Base-by-base conservation (phyloP, 2,797 vertebrate genomes). In the Cossypha niveicapilla region DNA sequence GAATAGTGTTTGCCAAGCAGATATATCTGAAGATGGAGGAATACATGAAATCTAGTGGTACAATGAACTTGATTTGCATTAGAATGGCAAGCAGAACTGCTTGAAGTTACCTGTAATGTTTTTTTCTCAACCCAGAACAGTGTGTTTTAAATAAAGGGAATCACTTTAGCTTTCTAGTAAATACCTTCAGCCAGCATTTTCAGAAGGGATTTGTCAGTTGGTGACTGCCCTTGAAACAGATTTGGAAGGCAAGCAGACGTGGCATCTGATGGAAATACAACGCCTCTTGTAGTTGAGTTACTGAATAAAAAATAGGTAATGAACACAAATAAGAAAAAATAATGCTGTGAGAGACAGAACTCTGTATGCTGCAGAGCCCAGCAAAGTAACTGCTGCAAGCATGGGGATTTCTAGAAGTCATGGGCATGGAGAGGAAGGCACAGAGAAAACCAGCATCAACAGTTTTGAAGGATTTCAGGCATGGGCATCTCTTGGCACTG, bases 131-230 rank as follows among this genome's bases (percentile, higher is more conserved):
- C 58, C 39, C 39, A 37, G 48, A 82, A 56, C 27, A 35, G 14
- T 71, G 54, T 74, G 74, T 91, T 94, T 94, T 82, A 74, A 93
- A 82, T 85, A 84, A 76, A 88, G 32, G 51, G 34, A 71, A 91
- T 87, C 37, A 34, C 48, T 89, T 94, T 85, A 67, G 60, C 56
- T 94, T 92, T 77, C 90, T 92, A 86, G 77, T 89, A 92, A 96
- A 88, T 82, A 81, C 58, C 37, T 92, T 91, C 80, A 86, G 74
- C 77, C 56, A 42, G 45, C 37, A 45, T 90, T 84, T 94, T 92
- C 90, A 84, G 77, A 53, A 63, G 61, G 84, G 75, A 80, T 83
- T 91, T 89, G 65, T 93, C 81, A 92, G 1, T 35, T 58, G 72
- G 72, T 5, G 4, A 67, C 77, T 91, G 95, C 82, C 84, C 87